Percentiles rank a stretch among this genome's conserved stretches.
Evolutionary conservation across 2,113 vertebrate species (phyloP).

Genomic region (Terrapene triunguis): DNA sequence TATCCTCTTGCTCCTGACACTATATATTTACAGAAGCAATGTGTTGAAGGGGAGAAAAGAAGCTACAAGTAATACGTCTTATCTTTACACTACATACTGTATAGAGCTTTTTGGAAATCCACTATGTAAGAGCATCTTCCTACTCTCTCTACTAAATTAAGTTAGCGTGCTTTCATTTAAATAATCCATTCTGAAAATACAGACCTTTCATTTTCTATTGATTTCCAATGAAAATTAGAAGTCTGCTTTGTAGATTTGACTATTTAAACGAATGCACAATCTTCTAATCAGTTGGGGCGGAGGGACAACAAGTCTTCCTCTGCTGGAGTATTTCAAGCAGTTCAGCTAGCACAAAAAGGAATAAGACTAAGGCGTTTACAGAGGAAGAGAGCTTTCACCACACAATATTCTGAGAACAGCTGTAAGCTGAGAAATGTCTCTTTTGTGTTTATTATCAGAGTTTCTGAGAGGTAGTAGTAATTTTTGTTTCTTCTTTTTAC

Average conservation of each 20-base stretch:
- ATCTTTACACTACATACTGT: neutral
- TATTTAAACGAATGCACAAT: neutral
- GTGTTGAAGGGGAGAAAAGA: neutral
- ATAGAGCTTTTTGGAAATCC: neutral
- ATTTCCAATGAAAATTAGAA: neutral
- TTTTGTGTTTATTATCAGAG: neutral
- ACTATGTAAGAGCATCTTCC: neutral
- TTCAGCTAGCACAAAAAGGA: constrained; percentile 5
- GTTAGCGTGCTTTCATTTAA: neutral
- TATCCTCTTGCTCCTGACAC: neutral
- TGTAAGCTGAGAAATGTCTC: neutral
- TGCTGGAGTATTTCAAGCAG: neutral
- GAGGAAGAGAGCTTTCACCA: neutral
- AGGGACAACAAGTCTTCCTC: neutral
- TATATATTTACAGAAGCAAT: neutral
- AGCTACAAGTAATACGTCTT: neutral
- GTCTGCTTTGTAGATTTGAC: neutral
- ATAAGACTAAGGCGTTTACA: neutral
- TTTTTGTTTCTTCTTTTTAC: neutral
- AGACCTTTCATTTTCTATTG: neutral
- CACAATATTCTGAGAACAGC: neutral
- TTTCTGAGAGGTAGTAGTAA: neutral
- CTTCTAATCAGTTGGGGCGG: neutral
- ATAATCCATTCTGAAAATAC: neutral
- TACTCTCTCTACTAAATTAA: neutral